Base-by-base conservation (phyloP, 1,140 invertebrate genomes). In the Drosophila bocqueti region DNA sequence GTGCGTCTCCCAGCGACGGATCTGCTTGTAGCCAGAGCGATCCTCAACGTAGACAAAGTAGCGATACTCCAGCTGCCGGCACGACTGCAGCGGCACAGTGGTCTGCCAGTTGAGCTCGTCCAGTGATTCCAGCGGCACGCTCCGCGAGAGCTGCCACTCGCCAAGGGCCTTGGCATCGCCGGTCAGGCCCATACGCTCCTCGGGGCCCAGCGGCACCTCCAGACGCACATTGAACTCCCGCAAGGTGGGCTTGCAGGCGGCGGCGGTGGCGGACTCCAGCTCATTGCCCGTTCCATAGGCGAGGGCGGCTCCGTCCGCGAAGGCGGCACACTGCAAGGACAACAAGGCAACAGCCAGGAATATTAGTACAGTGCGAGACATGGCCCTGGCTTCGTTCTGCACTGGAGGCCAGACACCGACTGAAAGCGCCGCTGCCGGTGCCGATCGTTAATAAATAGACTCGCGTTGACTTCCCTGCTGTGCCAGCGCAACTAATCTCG, bases 1-100 rank as follows among this genome's bases (percentile, higher is more conserved):
- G 78, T 96, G 95, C 2, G 96, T 96, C 91, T 97, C 96, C 96
- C 96, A 97, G 81, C 94, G 94, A 24, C 96, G 94, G 26, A 97
- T 94, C 21, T 96, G 92, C 61, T 87, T 92, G 54, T 83, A 68
- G 9, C 89, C 91, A 0, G 67, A 60, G 5, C 74, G 57, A 61
- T 92, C 91, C 59, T 91, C 76, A 8, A 80, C 81, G 77, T 95
- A 95, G 45, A 96, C 94, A 81, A 96, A 96, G 92, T 96, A 97
- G 18, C 96, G 94, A 76, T 95, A 97, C 45, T 95, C 93, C 16
- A 96, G 92, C 63, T 95, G 94, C 34, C 90, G 83, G 60, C 95
- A 94, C 2, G 93, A 93, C 13, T 95, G 95, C 72, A 96, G 68
- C 26, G 92, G 76, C 4, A 94, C 81, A 5, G 81, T 81, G 10